Evolutionary conservation across 2,797 vertebrate species (phyloP).

Genomic region (Jordanella pulchra): DNA sequence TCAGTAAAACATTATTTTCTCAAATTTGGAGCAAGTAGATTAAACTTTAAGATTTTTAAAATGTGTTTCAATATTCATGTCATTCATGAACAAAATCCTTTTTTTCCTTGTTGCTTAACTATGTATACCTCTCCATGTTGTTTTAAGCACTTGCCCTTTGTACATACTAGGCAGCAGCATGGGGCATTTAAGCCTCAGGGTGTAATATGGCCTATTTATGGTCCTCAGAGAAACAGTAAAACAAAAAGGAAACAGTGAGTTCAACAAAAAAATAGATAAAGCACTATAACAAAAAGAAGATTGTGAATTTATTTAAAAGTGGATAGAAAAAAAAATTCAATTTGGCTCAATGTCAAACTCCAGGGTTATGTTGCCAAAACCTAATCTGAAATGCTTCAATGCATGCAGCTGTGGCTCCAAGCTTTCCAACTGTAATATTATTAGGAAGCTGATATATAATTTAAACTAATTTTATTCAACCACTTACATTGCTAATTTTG

Average conservation of each 20-base stretch:
- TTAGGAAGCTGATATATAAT: not conserved
- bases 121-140: not conserved
- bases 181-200: slow-evolving; percentile 59
- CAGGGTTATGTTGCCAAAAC: slow-evolving; percentile 32
- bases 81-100: not conserved
- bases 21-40: not conserved
- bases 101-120: slow-evolving; percentile 5
- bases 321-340: not conserved
- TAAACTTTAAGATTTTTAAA: not conserved
- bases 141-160: slow-evolving; percentile 19
- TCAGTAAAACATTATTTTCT: not conserved
- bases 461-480: not conserved
- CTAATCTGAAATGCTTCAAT: slow-evolving; percentile 23
- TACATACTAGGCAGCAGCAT: slow-evolving; percentile 48
- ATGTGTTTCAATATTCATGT: not conserved
- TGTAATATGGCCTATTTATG: slow-evolving; percentile 67
- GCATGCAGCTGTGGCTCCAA: slow-evolving; percentile 38
- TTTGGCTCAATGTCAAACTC: slow-evolving; percentile 6
- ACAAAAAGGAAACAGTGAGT: slow-evolving; percentile 18
- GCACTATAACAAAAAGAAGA: not conserved
- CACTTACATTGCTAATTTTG: not conserved
- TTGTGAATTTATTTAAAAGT: not conserved
- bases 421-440: slow-evolving; percentile 8
- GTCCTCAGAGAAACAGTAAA: slow-evolving; percentile 28
- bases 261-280: slow-evolving; percentile 15